Percentiles rank a stretch among this genome's conserved stretches.
These are phyloP conservation scores for Danaus chrysippus DNA, from an alignment of 2,888 invertebrate genomes.

Conservation along the genomic window DNA sequence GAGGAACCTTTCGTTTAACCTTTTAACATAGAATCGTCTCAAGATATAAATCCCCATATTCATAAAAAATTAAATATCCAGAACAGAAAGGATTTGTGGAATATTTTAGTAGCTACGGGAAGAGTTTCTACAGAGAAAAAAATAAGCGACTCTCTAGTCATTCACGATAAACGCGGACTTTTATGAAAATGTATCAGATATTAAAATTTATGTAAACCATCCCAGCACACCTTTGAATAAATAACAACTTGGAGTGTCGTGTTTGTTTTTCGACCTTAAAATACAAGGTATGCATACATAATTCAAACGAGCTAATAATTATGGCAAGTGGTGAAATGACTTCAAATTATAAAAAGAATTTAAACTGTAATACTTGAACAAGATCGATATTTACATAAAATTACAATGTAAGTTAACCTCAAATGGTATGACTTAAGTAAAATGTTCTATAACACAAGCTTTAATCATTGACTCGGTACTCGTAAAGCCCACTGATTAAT, in stretches of 20 bases:
- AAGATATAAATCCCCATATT: constrained; percentile 23
- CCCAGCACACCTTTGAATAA: background rate
- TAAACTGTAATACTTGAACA: too few species aligned
- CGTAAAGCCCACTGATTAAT: constrained; percentile 41
- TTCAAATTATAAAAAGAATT: too few species aligned
- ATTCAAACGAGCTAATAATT: background rate
- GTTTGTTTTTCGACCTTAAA: background rate
- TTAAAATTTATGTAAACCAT: constrained; percentile 6
- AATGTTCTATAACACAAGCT: constrained; percentile 21
- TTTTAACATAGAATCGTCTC: constrained; percentile 21
- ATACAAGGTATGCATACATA: background rate
- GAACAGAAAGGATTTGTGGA: constrained; percentile 23
- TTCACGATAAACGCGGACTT: constrained; percentile 10
- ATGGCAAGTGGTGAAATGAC: background rate
- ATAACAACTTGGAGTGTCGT: background rate
- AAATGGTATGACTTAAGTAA: constrained; percentile 7
- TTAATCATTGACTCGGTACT: constrained; percentile 28
- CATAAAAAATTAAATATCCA: constrained; percentile 26
- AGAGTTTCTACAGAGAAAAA: constrained; percentile 20
- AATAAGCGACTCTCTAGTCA: constrained; percentile 15
- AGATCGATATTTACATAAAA: background rate
- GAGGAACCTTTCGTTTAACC: constrained; percentile 18
- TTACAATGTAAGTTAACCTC: background rate
- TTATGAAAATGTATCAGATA: constrained; percentile 4
- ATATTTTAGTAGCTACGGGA: constrained; percentile 22